Evolutionary conservation across 2,888 invertebrate genomes (phyloP).

Genomic region (Andrena bicolor): DNA sequence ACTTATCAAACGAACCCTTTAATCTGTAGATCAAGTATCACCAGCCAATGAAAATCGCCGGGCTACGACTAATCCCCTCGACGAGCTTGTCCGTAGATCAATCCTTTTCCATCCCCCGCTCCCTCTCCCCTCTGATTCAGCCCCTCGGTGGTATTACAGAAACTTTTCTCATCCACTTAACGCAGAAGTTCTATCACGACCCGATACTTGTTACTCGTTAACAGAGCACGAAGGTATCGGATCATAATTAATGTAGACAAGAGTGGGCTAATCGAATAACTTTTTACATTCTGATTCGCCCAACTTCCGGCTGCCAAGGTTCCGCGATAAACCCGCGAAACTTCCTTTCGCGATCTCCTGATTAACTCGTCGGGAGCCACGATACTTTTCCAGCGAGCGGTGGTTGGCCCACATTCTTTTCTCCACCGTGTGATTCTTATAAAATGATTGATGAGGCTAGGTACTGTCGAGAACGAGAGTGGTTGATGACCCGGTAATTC

Average conservation of each 20-base stretch:
- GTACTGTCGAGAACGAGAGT: too few species aligned
- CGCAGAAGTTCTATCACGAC: constrained; percentile 61
- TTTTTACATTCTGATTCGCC: constrained; percentile 52
- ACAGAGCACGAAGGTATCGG: constrained; percentile 57
- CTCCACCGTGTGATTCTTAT: too few species aligned
- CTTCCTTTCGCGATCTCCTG: neutral
- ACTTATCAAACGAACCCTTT: constrained; percentile 60
- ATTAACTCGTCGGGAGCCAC: neutral
- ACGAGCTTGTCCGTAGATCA: constrained; percentile 60
- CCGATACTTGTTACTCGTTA: constrained; percentile 59
- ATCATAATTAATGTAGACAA: constrained; percentile 64
- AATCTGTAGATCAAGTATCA: constrained; percentile 65
- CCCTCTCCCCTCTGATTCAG: neutral
- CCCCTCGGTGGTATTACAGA: constrained; percentile 61
- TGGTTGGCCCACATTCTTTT: too few species aligned
- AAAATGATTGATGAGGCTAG: too few species aligned
- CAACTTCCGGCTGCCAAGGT: constrained; percentile 20
- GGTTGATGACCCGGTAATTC: too few species aligned
- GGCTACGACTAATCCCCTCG: constrained; percentile 67
- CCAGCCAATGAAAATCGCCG: constrained; percentile 68
- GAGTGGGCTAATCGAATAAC: constrained; percentile 56
- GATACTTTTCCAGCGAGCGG: too few species aligned
- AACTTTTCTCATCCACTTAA: constrained; percentile 75
- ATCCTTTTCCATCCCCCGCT: constrained; percentile 31
- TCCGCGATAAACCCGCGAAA: neutral